Percentiles rank a stretch among this genome's conserved stretches.
These are phyloP conservation scores for Isichthys henryi DNA, from an alignment of 2,113 vertebrate genomes.

Conservation along the genomic window DNA sequence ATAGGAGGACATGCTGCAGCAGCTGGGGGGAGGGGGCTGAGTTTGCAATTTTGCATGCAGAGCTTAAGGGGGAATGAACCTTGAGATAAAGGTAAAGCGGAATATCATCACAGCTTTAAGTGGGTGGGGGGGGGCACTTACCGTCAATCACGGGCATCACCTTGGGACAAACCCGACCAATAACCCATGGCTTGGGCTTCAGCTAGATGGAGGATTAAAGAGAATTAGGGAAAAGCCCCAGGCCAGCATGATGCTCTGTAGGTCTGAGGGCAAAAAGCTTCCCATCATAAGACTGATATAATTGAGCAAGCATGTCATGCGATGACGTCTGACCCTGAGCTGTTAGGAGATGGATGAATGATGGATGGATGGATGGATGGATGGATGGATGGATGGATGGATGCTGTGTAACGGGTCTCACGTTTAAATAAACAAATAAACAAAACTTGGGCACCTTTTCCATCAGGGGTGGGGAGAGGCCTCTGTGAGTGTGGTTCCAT, in stretches of 20 bases:
- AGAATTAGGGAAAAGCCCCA: no score
- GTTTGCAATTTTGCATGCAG: background rate
- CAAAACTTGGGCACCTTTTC: background rate
- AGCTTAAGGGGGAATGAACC: background rate
- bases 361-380: background rate
- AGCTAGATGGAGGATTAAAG: background rate
- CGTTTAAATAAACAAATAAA: background rate
- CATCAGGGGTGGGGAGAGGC: background rate
- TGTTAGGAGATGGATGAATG: background rate
- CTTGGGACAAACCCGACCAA: background rate
- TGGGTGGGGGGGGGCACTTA: background rate
- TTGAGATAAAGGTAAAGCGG: background rate
- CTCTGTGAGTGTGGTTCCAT: background rate
- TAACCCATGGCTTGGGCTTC: background rate
- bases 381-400: background rate
- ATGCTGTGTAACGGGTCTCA: background rate
- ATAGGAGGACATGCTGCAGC: background rate
- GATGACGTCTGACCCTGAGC: background rate
- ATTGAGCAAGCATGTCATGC: background rate
- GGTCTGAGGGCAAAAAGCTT: background rate
- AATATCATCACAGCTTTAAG: background rate
- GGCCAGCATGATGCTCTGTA: background rate
- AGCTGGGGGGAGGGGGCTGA: background rate
- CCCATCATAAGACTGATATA: background rate
- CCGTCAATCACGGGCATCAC: background rate